These are phyloP conservation scores for Miltochrista miniata DNA, from an alignment of 2,888 invertebrate genomes.

Conservation along the genomic window DNA sequence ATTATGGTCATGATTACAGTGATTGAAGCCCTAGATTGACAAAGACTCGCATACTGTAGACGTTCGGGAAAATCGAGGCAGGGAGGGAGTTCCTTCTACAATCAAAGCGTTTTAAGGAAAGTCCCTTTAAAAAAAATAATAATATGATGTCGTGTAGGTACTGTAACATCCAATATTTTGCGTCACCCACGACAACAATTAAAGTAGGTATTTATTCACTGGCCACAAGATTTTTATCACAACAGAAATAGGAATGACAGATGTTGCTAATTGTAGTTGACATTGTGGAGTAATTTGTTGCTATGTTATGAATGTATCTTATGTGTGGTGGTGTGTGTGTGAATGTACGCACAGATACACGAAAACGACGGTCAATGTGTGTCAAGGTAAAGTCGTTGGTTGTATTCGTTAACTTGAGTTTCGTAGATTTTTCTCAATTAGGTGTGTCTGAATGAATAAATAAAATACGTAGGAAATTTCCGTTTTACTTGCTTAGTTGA, in stretches of 20 bases:
- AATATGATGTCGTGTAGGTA: not conserved
- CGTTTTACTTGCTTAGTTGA: no score
- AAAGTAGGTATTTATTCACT: slow-evolving; percentile 2
- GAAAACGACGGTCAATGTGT: not conserved
- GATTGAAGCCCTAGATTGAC: no score
- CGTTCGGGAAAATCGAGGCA: no score
- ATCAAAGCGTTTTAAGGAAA: no score
- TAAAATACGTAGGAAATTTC: no score
- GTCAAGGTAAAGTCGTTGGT: not conserved
- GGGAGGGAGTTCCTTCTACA: no score
- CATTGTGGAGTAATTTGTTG: slow-evolving; percentile 30
- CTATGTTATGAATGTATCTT: slow-evolving; percentile 5
- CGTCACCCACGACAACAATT: slow-evolving; percentile 1
- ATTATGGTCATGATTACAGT: no score
- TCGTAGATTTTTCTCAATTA: no score
- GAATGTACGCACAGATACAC: not conserved
- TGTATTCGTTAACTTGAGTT: no score
- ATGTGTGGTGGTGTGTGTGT: not conserved
- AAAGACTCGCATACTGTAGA: no score
- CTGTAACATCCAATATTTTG: not conserved
- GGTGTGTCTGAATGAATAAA: no score
- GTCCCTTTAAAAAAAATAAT: no score
- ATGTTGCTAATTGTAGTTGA: slow-evolving; percentile 23
- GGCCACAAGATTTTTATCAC: slow-evolving; percentile 26
- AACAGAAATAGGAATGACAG: slow-evolving; percentile 32